Percentiles rank a stretch among this genome's conserved stretches.
These are phyloP conservation scores for Amia ocellicauda DNA, from an alignment of 2,113 vertebrate genomes.

Conservation along the genomic window DNA sequence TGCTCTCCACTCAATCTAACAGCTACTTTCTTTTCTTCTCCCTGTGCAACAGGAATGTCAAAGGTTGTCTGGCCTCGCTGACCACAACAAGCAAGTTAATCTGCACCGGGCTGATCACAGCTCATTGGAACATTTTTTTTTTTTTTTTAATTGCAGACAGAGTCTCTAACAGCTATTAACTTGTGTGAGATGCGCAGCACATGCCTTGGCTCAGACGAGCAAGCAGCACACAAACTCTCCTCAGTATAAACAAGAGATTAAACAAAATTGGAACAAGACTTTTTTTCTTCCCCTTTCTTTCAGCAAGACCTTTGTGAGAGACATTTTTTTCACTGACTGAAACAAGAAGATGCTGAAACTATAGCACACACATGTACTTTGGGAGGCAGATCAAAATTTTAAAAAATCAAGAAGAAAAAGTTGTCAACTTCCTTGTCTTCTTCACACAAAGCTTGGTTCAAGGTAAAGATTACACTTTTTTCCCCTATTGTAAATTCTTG, in stretches of 20 bases:
- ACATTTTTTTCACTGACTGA: constrained; percentile 11
- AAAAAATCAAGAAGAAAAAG: constrained; percentile 20
- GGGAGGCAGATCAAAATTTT: constrained; percentile 10
- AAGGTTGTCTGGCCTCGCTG: constrained; percentile 89
- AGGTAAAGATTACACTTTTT: constrained; percentile 20
- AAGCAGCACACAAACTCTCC: constrained; percentile 18
- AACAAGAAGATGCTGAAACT: constrained; percentile 8
- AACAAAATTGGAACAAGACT: constrained; percentile 25
- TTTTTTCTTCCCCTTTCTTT: constrained; percentile 12
- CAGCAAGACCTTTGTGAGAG: constrained; percentile 25
- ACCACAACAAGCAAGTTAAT: constrained; percentile 84
- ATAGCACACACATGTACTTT: constrained; percentile 2
- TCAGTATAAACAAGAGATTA: constrained; percentile 33
- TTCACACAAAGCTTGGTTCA: background rate
- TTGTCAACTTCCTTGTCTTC: constrained; percentile 21
- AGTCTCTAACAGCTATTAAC: constrained; percentile 41
- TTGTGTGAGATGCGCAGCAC: constrained; percentile 26
- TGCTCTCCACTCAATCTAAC: constrained; percentile 34
- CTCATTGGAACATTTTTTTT: constrained; percentile 23
- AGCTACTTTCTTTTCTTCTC: constrained; percentile 29
- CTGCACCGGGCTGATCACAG: constrained; percentile 33
- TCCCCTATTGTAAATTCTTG: background rate
- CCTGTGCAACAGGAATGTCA: constrained; percentile 69
- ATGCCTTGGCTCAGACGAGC: constrained; percentile 18
- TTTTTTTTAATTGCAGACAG: constrained; percentile 42